Evolutionary conservation across 2,888 invertebrate genomes (phyloP).

Genomic region (Agonopterix subpropinquella): DNA sequence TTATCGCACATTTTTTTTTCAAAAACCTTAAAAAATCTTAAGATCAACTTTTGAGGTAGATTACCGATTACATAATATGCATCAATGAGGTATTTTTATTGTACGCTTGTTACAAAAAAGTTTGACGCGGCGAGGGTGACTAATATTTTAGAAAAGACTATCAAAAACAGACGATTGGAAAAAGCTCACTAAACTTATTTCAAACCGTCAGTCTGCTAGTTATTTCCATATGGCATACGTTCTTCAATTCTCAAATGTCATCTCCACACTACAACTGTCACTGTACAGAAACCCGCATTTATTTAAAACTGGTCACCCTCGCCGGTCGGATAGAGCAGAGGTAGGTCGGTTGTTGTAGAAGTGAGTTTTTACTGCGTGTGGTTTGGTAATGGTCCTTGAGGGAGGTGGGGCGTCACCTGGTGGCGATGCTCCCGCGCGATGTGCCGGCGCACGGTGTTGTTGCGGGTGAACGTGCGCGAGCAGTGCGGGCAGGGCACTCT

Average conservation of each 20-base stretch:
- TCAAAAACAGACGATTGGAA: too few relatives aligned
- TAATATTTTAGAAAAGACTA: neutral
- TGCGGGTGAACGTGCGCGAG: slow-evolving; percentile 92
- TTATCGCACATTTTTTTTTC: slow-evolving; percentile 60
- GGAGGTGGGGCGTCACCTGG: slow-evolving; percentile 79
- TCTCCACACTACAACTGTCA: too few relatives aligned
- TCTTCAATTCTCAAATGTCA: too few relatives aligned
- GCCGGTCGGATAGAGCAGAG: slow-evolving; percentile 47
- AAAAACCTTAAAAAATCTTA: slow-evolving; percentile 68
- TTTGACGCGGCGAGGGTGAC: slow-evolving; percentile 31
- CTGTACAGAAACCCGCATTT: neutral
- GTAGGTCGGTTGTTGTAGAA: slow-evolving; percentile 54
- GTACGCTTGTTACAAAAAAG: slow-evolving; percentile 50
- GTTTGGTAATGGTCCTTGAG: slow-evolving; percentile 76
- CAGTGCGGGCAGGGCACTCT: slow-evolving; percentile 94
- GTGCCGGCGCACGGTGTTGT: slow-evolving; percentile 93
- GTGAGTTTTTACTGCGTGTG: slow-evolving; percentile 75
- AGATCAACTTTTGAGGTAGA: slow-evolving; percentile 74
- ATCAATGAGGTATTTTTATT: slow-evolving; percentile 66
- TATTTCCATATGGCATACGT: too few relatives aligned
- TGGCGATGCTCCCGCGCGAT: slow-evolving; percentile 93
- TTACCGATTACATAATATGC: slow-evolving; percentile 67
- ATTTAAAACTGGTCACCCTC: slow-evolving; percentile 21
- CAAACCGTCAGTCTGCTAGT: too few relatives aligned
- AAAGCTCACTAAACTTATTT: too few relatives aligned